These are phyloP conservation scores for Vireo altiloquus DNA, from an alignment of 2,113 vertebrate genomes.

Conservation along the genomic window DNA sequence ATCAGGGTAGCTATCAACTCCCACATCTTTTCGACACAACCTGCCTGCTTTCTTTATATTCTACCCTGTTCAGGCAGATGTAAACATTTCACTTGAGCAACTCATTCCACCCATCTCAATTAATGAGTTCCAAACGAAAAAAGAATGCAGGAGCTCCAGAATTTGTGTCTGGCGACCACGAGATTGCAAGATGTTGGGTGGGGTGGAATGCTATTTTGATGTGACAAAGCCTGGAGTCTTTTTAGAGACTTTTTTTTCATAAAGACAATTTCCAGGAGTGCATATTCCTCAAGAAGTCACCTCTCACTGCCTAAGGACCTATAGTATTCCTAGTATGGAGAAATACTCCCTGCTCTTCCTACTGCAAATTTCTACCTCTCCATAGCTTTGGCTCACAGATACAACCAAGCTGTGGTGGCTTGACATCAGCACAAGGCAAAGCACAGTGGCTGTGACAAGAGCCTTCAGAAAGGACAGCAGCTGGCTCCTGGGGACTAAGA, in stretches of 20 bases:
- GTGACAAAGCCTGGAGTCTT: neutral
- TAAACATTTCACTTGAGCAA: neutral
- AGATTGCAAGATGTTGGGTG: neutral
- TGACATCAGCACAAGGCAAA: neutral
- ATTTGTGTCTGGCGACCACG: neutral
- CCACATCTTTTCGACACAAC: neutral
- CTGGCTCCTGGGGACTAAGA: neutral
- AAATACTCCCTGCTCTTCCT: neutral
- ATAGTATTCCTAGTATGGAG: neutral
- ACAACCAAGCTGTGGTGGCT: neutral
- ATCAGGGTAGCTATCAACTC: neutral
- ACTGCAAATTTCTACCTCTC: neutral
- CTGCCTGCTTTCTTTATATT: neutral
- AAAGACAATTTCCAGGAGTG: neutral
- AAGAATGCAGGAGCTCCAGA: neutral
- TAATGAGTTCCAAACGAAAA: neutral
- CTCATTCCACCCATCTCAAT: neutral
- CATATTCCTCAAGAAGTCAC: neutral
- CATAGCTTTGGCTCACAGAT: neutral
- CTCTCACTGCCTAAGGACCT: neutral
- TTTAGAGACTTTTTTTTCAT: neutral
- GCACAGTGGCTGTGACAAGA: neutral
- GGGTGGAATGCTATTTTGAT: neutral
- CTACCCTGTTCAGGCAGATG: neutral
- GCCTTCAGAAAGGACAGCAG: neutral